Evolutionary conservation across 2,113 vertebrate species (phyloP), one percentile per base, ranked within the genome.

Genomic region (Connochaetes taurinus): DNA sequence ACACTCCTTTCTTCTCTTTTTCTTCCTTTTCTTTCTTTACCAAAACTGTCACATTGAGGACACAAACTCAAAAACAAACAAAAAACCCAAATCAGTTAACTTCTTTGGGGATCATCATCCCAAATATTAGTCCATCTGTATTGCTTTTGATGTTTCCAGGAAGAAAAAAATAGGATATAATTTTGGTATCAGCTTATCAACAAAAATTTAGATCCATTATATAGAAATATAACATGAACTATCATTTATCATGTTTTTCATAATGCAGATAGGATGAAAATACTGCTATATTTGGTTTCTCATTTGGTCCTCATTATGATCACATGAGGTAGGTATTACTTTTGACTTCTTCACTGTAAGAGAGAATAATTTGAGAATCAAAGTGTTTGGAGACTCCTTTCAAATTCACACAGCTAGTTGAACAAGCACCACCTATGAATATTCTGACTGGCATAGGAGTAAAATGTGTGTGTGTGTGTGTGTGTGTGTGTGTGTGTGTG

Each of bases 1-100:
- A 31, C 5, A 55, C 0, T 7, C 0, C 4, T 25, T 76, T 52
- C 14, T 10, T 45, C 31, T 6, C 2, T 76, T 53, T 57, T 74
- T 15, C 6, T 60, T 76, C 47, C 40, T 90, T 94, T n/a, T 45
- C 2, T 64, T 94, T 90, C 9, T 58, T 90, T 47, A 40, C 6
- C 16, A 74, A 62, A 91, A 87, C 25, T 45, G 25, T 81, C 27
- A 85, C 7, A 6, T 15, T 71, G 15, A 58, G 55, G 29, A 67
- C 47, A 87, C 47, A 83, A 36, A 87, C 1, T 80, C 29, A 84
- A 29, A 52, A 87, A n/a, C 2, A 92, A 88, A 8, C 1, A 64
- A 91, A 40, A 40, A 95, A 36, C 25, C 5, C 21, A 58, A 8
- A 27, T 62, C 58, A 90, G 3, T 74, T 33, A 60, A 43, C 7